These are phyloP conservation scores for Chromobotia macracanthus DNA, from an alignment of 2,797 vertebrate genomes.

Conservation along the genomic window DNA sequence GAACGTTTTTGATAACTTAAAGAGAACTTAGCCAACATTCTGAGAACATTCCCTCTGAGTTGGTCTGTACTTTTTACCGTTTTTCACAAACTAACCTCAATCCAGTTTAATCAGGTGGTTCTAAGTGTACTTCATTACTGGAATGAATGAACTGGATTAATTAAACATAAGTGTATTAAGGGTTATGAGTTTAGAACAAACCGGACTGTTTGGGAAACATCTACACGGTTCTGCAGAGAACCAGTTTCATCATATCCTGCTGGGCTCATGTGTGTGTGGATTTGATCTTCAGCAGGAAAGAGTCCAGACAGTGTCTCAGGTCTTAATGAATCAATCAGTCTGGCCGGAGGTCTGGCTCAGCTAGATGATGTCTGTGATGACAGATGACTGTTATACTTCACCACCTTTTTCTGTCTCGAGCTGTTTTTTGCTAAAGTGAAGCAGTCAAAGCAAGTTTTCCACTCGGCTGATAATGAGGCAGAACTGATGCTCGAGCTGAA, in stretches of 20 bases:
- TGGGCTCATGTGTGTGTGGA: neutral
- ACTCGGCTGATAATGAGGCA: conserved; percentile 42
- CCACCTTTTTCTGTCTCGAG: neutral
- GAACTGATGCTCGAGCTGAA: conserved; percentile 46
- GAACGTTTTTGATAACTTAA: no score
- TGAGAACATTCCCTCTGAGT: no score
- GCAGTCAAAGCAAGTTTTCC: conserved; percentile 32
- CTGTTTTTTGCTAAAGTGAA: conserved; percentile 30
- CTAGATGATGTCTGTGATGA: conserved; percentile 50
- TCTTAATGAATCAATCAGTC: conserved; percentile 57
- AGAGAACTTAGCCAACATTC: no score
- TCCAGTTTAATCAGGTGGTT: no score
- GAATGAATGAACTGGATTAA: no score
- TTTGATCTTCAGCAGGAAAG: conserved; percentile 27
- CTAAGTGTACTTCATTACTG: no score
- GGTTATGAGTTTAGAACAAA: neutral
- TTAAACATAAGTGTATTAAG: no score
- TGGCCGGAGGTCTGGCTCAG: conserved; percentile 39
- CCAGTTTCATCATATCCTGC: no score
- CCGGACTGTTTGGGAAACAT: neutral
- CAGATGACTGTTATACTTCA: conserved; percentile 50
- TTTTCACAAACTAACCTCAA: no score
- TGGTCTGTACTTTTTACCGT: no score
- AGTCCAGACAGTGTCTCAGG: conserved; percentile 46
- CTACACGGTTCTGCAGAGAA: neutral